A percentile compares a stretch with the other conserved stretches of the same genome.
Conservation (phyloP, 2,797 vertebrate species). For the Mycteria americana region DNA sequence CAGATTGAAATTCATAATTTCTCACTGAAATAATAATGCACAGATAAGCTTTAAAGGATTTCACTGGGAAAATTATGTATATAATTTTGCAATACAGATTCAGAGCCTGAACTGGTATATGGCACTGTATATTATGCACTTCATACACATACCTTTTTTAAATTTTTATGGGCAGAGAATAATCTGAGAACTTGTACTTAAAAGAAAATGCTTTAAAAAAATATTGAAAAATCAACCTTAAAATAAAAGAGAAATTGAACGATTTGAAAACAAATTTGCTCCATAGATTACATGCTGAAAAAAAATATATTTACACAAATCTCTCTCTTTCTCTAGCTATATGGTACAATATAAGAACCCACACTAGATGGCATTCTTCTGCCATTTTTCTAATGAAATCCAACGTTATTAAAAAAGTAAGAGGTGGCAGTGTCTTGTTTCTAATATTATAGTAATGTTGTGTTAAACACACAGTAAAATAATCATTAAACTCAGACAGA, state of each 20-base stretch:
- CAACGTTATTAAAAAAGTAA: background rate
- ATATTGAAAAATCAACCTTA: background rate
- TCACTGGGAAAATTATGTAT: background rate
- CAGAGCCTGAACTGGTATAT: background rate
- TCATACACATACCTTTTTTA: background rate
- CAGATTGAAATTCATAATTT: background rate
- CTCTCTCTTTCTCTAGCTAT: background rate
- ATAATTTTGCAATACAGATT: background rate
- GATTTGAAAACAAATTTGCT: background rate
- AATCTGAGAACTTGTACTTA: background rate
- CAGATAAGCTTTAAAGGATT: background rate
- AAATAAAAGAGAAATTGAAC: background rate
- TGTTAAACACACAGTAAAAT: background rate
- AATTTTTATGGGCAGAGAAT: background rate
- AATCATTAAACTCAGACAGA: background rate
- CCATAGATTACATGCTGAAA: background rate
- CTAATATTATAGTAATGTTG: background rate
- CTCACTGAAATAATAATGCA: background rate
- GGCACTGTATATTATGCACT: background rate
- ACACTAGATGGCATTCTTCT: slow-evolving; percentile 49
- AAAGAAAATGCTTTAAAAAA: background rate
- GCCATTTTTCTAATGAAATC: background rate
- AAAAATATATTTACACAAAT: background rate
- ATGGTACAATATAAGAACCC: background rate
- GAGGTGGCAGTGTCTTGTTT: background rate